Evolutionary conservation across 2,113 vertebrate genomes (phyloP), one percentile per base, ranked within the genome.

Genomic region (Atherinomorus stipes): DNA sequence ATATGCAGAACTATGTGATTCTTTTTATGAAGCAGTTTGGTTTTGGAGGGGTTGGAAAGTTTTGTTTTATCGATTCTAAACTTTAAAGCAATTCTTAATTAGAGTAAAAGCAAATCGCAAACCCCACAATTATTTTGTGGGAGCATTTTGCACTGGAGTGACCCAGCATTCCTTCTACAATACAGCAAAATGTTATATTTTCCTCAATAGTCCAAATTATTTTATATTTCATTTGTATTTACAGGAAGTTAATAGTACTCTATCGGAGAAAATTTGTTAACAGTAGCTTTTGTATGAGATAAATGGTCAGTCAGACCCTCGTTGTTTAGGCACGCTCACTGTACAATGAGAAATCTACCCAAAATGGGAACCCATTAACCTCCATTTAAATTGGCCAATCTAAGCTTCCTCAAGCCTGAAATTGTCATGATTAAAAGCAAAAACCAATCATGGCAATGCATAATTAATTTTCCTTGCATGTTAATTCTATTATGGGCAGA

Each of bases 401-500:
- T 81, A 76, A 91, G 90, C 75, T 91, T 93, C 85, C 68, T 93
- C 92, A 92, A 93, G 93, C 94, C 89, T 94, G 91, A 94, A 94
- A 94, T 94, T 93, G 89, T 91, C 71, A 65, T 90, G 92, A 94
- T 93, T 93, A 92, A 91, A 89, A 80, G 88, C 76, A 92, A 93
- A 92, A 92, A 89, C 82, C 89, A 90, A 92, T 91, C 81, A 92
- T 61, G 74, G 77, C 75, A 37, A 74, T 86, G 85, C 80, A 88
- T 92, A 91, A 93, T 94, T 93, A 91, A 92, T 94, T 92, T 90
- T 72, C 37, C 74, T 76, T 78, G 85, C 85, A 81, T 88, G 83
- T 89, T 92, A 92, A 90, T 91, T 92, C 71, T 90, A 88, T 90
- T 89, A 87, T 64, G 74, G 61, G 76, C 71, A 81, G 70, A 79